Percentiles rank a stretch among this genome's conserved stretches.
These are phyloP conservation scores for Pelochelys cantorii DNA, from an alignment of 2,797 vertebrate genomes.

Conservation along the genomic window DNA sequence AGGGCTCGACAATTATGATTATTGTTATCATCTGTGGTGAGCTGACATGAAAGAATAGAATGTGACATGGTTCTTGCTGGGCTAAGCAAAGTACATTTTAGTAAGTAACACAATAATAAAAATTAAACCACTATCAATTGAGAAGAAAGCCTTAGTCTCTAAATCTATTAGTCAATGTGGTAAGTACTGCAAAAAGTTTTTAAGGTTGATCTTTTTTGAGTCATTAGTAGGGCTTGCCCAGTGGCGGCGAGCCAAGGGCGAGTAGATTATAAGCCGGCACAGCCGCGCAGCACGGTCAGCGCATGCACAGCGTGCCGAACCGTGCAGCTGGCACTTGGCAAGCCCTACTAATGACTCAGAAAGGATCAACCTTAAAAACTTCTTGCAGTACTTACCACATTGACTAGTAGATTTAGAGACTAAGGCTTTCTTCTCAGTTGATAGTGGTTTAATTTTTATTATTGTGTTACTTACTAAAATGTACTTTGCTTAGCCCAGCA, in stretches of 20 bases:
- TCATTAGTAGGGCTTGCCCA: too few species aligned
- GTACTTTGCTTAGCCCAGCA: background rate
- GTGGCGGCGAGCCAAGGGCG: too few species aligned
- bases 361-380: constrained; percentile 27
- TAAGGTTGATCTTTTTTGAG: constrained; percentile 24
- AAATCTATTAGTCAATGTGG: background rate
- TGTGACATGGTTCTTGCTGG: background rate
- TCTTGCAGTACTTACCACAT: background rate
- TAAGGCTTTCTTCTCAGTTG: background rate
- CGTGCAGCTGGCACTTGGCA: too few species aligned
- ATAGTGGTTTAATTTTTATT: constrained; percentile 6
- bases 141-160: background rate
- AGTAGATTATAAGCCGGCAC: too few species aligned
- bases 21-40: background rate
- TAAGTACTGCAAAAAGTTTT: constrained; percentile 24
- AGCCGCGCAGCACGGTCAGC: too few species aligned
- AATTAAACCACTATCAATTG: background rate
- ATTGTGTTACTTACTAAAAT: background rate
- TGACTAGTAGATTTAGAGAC: background rate
- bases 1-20: too few species aligned
- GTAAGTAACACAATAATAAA: background rate
- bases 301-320: too few species aligned
- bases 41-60: background rate
- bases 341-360: too few species aligned
- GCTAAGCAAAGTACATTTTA: background rate